Percentiles rank a stretch among this genome's conserved stretches.
Conservation (phyloP, 1,140 invertebrate species). For the Drosophila arizonae region DNA sequence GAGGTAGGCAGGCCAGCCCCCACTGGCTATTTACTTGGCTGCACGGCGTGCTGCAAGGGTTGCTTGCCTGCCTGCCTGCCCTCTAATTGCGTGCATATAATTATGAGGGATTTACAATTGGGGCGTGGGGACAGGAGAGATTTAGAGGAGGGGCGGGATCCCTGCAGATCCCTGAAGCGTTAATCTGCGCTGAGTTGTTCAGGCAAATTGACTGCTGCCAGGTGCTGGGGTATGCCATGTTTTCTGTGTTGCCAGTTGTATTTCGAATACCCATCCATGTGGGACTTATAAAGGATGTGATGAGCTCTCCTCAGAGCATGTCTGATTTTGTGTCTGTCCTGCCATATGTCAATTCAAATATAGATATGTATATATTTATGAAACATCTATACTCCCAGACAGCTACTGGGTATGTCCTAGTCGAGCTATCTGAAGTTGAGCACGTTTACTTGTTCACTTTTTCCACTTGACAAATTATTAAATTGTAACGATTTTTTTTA, state of each 20-base stretch:
- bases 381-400: too few relatives aligned
- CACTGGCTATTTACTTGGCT: constrained; percentile 36
- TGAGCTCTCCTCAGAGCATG: too few relatives aligned
- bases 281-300: neutral
- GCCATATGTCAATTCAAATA: too few relatives aligned
- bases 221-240: neutral
- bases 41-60: constrained; percentile 18
- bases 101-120: constrained; percentile 41
- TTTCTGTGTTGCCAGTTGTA: constrained; percentile 23
- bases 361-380: too few relatives aligned
- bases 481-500: constrained; percentile 48
- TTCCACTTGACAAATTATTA: constrained; percentile 68
- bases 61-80: neutral
- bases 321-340: too few relatives aligned
- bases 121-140: neutral
- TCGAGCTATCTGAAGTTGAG: neutral
- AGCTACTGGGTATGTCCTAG: neutral
- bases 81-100: constrained; percentile 62
- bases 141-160: constrained; percentile 3
- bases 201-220: constrained; percentile 53
- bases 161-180: constrained; percentile 39
- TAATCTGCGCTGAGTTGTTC: constrained; percentile 58
- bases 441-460: constrained; percentile 67
- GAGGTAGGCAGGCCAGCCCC: neutral
- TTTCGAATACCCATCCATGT: constrained; percentile 33